Evolutionary conservation across 2,797 vertebrate genomes (phyloP).

Genomic region (Nannoperca obscura): DNA sequence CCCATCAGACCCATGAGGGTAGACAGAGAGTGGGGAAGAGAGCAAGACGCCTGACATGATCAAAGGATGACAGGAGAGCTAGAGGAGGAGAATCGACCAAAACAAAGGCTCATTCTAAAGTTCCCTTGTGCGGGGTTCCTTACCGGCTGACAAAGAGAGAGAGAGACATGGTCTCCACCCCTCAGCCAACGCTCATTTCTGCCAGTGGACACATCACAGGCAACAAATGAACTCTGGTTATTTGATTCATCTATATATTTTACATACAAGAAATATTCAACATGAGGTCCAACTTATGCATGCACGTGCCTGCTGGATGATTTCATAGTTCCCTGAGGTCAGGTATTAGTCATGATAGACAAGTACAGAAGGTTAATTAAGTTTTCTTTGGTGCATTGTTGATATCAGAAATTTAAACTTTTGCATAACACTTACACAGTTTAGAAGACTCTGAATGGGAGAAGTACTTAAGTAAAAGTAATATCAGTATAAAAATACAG

Average conservation of each 20-base stretch:
- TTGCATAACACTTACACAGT: not conserved
- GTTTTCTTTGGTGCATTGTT: not conserved
- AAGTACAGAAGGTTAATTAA: not conserved
- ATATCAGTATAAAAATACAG: not conserved
- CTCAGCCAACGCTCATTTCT: constrained; percentile 68
- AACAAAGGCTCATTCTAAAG: constrained; percentile 84
- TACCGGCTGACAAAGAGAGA: constrained; percentile 65
- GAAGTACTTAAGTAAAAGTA: not conserved
- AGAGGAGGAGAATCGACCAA: constrained; percentile 82
- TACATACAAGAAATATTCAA: constrained; percentile 34
- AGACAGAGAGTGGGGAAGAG: constrained; percentile 61
- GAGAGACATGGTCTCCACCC: constrained; percentile 76
- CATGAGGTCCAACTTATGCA: constrained; percentile 8
- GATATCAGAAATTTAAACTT: not conserved
- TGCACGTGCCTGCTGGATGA: constrained; percentile 5
- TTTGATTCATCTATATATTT: constrained; percentile 51
- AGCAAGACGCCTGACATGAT: constrained; percentile 74
- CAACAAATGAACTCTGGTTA: constrained; percentile 51
- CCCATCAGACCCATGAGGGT: constrained; percentile 67
- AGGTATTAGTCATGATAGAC: not conserved
- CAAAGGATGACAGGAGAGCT: constrained; percentile 86
- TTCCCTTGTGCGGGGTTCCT: constrained; percentile 72
- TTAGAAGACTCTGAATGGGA: not conserved
- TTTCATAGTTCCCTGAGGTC: constrained; percentile 5
- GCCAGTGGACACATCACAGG: constrained; percentile 71